Evolutionary conservation across 2,797 vertebrate species (phyloP).

Genomic region (Lemur catta): DNA sequence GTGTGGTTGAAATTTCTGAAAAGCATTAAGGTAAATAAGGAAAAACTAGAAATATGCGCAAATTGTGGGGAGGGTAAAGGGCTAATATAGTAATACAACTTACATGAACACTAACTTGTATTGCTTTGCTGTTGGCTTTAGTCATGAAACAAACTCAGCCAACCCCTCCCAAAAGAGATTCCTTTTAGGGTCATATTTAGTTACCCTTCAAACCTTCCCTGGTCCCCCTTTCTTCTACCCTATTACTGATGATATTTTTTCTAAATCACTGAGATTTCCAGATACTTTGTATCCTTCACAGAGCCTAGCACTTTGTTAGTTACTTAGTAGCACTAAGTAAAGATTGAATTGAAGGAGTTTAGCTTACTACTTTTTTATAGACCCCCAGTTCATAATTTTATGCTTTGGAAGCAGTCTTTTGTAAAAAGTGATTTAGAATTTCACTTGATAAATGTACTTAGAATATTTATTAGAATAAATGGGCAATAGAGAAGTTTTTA

Average conservation of each 20-base stretch:
- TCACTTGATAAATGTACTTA: constrained; percentile 41
- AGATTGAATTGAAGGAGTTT: not conserved
- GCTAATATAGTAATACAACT: not conserved
- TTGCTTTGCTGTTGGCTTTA: constrained; percentile 12
- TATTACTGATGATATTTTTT: not conserved
- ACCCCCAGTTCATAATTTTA: not conserved
- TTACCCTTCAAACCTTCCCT: not conserved
- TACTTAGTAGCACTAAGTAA: constrained; percentile 1
- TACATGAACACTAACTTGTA: not conserved
- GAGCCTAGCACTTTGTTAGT: not conserved
- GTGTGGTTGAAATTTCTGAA: constrained; percentile 17
- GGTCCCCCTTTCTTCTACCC: not conserved
- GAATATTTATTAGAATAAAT: constrained; percentile 46
- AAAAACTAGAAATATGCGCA: not conserved
- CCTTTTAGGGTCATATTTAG: not conserved
- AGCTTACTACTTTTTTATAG: not conserved
- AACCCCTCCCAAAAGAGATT: not conserved
- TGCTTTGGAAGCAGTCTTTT: constrained; percentile 45
- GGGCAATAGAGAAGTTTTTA: not conserved
- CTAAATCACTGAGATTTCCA: not conserved
- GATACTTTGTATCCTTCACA: constrained; percentile 5
- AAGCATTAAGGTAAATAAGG: not conserved
- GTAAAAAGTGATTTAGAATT: constrained; percentile 44
- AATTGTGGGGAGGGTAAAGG: not conserved
- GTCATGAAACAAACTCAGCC: not conserved